Evolutionary conservation across 2,797 vertebrate species (phyloP), one percentile per base, ranked within the genome.

Genomic region (Babyrousa celebensis): DNA sequence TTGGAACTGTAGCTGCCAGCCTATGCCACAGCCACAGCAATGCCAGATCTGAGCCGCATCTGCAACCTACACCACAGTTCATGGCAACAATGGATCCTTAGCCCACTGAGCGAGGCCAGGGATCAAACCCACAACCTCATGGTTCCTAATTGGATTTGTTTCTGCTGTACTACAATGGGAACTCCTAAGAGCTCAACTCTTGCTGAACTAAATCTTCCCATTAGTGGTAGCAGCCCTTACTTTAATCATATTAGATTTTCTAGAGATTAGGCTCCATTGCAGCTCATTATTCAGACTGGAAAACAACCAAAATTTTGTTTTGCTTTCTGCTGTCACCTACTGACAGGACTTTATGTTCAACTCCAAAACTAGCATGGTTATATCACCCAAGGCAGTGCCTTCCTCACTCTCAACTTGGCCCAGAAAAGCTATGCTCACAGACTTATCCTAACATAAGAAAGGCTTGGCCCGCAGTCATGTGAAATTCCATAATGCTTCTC

Each of bases 291-390:
- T 95, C 32, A 83, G 18, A 68, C 5, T 29, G 77, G 54, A 91
- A 18, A 40, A 23, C 29, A 88, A 77, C 16, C 40, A 43, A 14
- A 32, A 71, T 72, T 85, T 90, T 56, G 58, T 67, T 20, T 90
- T 63, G 1, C 29, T 15, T 54, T 21, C 67, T 80, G 20, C 52
- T 56, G 25, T 83, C 68, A 78, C 21, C 5, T 89, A 29, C 43
- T 67, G 27, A 94, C 18, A 56, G n/a, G 43, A 78, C 40, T 95
- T 90, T 71, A 32, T 90, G 60, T 58, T 17, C 67, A 79, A 29
- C 23, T 78, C 62, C 1, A 48, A 68, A 82, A 75, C 16, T 79
- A 54, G 71, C 16, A 63, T 87, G n/a, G 32, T 62, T 78, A 54
- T 78, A 92, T 52, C 72, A 58, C 18, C 72, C 83, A 89, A 80